A percentile compares a stretch with the other conserved stretches of the same genome.
Evolutionary conservation across 1,140 invertebrate genomes (phyloP).

Genomic region (Leptinotarsa texana): DNA sequence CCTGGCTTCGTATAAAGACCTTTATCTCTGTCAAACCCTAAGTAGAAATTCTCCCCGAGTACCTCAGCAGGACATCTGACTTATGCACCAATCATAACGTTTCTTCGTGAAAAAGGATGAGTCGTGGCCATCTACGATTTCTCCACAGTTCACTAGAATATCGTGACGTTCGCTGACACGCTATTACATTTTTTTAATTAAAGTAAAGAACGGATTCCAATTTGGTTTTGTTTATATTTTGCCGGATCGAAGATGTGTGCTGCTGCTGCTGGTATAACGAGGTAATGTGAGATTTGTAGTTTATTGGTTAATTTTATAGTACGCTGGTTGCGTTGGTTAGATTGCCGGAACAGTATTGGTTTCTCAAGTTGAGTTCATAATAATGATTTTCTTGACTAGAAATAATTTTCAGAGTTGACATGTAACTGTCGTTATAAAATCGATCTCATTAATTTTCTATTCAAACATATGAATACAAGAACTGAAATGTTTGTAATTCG

Average conservation of each 20-base stretch:
- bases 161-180: slow-evolving; percentile 27
- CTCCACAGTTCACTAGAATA: slow-evolving; percentile 31
- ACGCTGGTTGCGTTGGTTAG: slow-evolving; percentile 5
- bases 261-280: neutral
- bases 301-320: slow-evolving; percentile 15
- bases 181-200: slow-evolving; percentile 27
- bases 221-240: slow-evolving; percentile 29
- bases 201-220: slow-evolving; percentile 19
- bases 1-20: slow-evolving; percentile 41
- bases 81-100: slow-evolving; percentile 41
- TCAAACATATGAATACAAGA: no score
- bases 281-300: slow-evolving; percentile 7
- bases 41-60: slow-evolving; percentile 35
- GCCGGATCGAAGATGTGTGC: neutral
- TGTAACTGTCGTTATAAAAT: no score
- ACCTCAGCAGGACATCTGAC: slow-evolving; percentile 35
- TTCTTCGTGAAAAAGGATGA: slow-evolving; percentile 30
- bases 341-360: neutral
- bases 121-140: slow-evolving; percentile 28
- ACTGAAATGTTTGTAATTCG: no score
- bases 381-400: no score
- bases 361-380: neutral
- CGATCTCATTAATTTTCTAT: no score
- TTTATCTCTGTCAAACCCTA: slow-evolving; percentile 42
- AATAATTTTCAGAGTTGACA: no score